These are phyloP conservation scores for Heliconius eleuchia DNA, from an alignment of 1,140 invertebrate genomes.

Conservation along the genomic window DNA sequence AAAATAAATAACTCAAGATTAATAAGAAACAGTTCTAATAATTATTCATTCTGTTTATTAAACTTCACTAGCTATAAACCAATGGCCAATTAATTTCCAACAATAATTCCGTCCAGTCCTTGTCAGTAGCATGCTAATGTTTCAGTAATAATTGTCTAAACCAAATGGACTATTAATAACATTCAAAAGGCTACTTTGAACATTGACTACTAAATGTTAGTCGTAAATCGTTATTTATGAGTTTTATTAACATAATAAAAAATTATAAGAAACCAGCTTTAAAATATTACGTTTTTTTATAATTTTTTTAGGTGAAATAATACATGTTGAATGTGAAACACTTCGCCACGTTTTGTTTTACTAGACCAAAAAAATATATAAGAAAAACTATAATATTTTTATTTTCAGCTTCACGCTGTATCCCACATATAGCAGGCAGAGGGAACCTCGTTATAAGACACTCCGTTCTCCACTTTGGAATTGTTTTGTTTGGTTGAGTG, in stretches of 20 bases:
- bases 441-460: no score
- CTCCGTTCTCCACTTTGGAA: no score
- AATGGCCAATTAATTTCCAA: conserved; percentile 14
- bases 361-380: no score
- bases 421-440: no score
- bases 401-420: not conserved
- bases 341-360: no score
- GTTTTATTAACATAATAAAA: no score
- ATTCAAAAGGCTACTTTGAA: not conserved
- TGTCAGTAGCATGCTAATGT: conserved; percentile 23
- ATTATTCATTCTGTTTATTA: not conserved
- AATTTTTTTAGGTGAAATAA: no score
- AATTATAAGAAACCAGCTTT: no score
- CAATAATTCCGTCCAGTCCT: conserved; percentile 18
- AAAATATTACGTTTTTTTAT: no score
- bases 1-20: not conserved
- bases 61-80: not conserved
- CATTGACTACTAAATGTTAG: not conserved
- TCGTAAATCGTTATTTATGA: not conserved
- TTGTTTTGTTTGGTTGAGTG: no score
- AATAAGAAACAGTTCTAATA: not conserved
- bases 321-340: no score
- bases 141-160: conserved; percentile 26
- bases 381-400: not conserved
- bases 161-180: conserved; percentile 18